Base-by-base conservation (phyloP, 2,797 vertebrate genomes). In the Sebastes oblongus region DNA sequence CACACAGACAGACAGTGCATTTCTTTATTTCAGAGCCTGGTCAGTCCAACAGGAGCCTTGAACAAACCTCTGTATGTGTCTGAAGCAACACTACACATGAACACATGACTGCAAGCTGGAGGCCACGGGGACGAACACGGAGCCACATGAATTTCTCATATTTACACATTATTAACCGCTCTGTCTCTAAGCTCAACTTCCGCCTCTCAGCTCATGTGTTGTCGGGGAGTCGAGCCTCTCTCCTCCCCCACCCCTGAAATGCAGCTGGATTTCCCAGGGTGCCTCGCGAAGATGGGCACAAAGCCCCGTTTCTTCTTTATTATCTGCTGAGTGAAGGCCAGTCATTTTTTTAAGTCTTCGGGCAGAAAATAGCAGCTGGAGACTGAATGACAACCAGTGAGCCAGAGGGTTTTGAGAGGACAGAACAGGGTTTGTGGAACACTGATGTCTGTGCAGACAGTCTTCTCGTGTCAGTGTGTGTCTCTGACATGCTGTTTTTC, bases 321-420 rank as follows among this genome's bases (percentile, higher is more conserved):
- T 32, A 54, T 67, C 78, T 52, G 64, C 60, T 29, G 54, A 62
- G 56, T 67, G 76, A 73, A 78, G 80, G 52, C 29, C 2, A 64
- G 62, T 71, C 18, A 12, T 62, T 68, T 67, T 67, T 59, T 46
- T 3, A 10, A 20, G 29, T 55, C 52, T 46, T 36, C 30, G 16
- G 50, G 76, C 66, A 74, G 74, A 76, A 77, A 88, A 80, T 65
- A 89, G 80, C 73, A 90, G 81, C 85, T 90, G 85, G 80, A 83
- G 27, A 54, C 69, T 66, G 73, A 62, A 71, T 66, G 67, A 66
- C 68, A 34, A 29, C 77, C 27, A 66, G 50, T 20, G 59, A 83
- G 42, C 71, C 68, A 50, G 73, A 73, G 64, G 36, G 22, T 67
- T 65, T 24, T 8, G 14, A 32, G 68, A 77, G 75, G 62, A 86